Conservation (phyloP, 2,113 vertebrate genomes). For the Trichomycterus rosablanca region DNA sequence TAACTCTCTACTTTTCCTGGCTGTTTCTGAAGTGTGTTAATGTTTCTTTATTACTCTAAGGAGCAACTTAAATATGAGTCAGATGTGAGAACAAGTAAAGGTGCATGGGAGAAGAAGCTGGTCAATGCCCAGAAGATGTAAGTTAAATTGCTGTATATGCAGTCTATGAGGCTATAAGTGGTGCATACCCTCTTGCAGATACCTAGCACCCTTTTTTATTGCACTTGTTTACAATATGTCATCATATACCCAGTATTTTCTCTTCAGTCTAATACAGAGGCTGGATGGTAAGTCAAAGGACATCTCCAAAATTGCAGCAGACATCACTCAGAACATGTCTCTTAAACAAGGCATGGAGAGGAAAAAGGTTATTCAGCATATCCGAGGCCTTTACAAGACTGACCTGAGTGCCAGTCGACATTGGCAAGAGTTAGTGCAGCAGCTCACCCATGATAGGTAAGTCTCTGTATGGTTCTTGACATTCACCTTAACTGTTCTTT, state of each 20-base stretch:
- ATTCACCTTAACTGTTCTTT: too few relatives aligned
- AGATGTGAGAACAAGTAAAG: conserved; percentile 82
- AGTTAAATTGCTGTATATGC: conserved; percentile 18
- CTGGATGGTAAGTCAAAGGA: conserved; percentile 92
- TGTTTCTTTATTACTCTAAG: conserved; percentile 54
- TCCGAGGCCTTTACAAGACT: conserved; percentile 88
- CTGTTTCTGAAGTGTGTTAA: background rate
- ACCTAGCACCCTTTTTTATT: background rate
- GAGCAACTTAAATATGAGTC: conserved; percentile 86
- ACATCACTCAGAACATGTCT: conserved; percentile 93
- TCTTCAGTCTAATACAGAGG: conserved; percentile 85
- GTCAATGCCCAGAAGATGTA: conserved; percentile 83
- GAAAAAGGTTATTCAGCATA: conserved; percentile 96
- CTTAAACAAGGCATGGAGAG: conserved; percentile 92
- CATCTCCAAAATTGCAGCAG: conserved; percentile 94
- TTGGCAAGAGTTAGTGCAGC: conserved; percentile 95
- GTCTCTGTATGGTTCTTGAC: conserved; percentile 22
- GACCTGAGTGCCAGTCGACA: conserved; percentile 90
- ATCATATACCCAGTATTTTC: background rate
- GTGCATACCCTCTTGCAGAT: too few relatives aligned
- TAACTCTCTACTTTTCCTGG: background rate
- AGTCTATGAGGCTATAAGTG: too few relatives aligned
- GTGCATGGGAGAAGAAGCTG: conserved; percentile 90
- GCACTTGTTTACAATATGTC: background rate
- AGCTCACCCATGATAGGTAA: conserved; percentile 89